Conservation (phyloP, 1,140 invertebrate genomes). For the Drosophila parabipectinata region DNA sequence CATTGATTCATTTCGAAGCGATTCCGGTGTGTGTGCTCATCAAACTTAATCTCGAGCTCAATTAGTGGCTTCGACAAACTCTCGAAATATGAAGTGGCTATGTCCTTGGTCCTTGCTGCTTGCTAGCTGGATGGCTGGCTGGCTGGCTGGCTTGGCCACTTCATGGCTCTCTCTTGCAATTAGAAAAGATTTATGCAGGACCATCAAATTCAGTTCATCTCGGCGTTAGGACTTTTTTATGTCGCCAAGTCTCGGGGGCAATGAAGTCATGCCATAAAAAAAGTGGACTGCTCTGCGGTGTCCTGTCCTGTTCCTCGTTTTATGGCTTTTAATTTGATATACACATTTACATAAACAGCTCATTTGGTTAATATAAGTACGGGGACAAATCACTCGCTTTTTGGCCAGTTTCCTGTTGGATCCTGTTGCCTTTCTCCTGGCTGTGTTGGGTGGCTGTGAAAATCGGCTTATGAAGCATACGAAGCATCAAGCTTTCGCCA, state of each 20-base stretch:
- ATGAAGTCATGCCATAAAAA: slow-evolving; percentile 73
- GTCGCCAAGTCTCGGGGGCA: slow-evolving; percentile 26
- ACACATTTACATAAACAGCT: slow-evolving; percentile 77
- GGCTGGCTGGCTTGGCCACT: not conserved
- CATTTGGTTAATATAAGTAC: slow-evolving; percentile 66
- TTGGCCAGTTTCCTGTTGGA: slow-evolving; percentile 8
- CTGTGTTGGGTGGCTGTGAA: not conserved
- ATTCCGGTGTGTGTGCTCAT: slow-evolving; percentile 31
- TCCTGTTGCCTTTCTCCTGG: not conserved
- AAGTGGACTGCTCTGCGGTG: slow-evolving; percentile 25
- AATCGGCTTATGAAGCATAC: slow-evolving; percentile 13
- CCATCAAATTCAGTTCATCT: slow-evolving; percentile 60
- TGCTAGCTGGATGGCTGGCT: too few relatives aligned
- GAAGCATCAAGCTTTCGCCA: slow-evolving; percentile 16
- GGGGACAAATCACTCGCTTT: slow-evolving; percentile 60
- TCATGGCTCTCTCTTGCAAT: slow-evolving; percentile 49
- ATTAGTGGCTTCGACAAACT: slow-evolving; percentile 51
- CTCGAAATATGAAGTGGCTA: slow-evolving; percentile 34
- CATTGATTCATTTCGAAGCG: slow-evolving; percentile 55
- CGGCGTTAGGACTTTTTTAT: slow-evolving; percentile 52
- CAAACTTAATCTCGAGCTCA: slow-evolving; percentile 63
- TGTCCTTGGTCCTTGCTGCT: not conserved
- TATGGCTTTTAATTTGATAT: slow-evolving; percentile 79
- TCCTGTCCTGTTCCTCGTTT: slow-evolving; percentile 55
- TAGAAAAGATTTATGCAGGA: slow-evolving; percentile 73